Percentiles rank a stretch among this genome's conserved stretches.
These are phyloP conservation scores for Mesodorylaimus sp. DNA, from an alignment of 2,888 invertebrate species.

Conservation along the genomic window DNA sequence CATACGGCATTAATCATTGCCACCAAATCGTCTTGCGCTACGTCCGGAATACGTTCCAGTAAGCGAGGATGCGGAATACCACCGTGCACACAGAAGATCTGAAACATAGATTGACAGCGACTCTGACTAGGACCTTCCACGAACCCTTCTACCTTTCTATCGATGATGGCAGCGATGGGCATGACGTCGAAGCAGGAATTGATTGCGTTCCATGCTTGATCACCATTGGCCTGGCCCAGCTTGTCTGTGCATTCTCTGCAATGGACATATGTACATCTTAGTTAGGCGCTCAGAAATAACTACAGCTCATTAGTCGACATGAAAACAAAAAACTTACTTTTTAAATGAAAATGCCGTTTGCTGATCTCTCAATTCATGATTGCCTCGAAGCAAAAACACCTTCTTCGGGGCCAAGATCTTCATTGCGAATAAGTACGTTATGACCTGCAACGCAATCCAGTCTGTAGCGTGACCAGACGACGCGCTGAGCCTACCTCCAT, in stretches of 20 bases:
- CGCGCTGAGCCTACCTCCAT: not conserved
- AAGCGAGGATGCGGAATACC: constrained; percentile 53
- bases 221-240: constrained; percentile 47
- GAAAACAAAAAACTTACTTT: constrained; percentile 36
- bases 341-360: constrained; percentile 55
- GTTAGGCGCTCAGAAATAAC: not conserved
- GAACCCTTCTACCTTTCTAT: constrained; percentile 41
- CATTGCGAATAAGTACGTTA: constrained; percentile 50
- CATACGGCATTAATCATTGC: not conserved
- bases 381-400: constrained; percentile 48
- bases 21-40: not conserved
- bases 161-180: constrained; percentile 54
- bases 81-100: constrained; percentile 59
- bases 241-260: constrained; percentile 48
- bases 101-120: constrained; percentile 12
- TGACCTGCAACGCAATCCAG: constrained; percentile 33
- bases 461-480: not conserved
- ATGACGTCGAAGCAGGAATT: constrained; percentile 52
- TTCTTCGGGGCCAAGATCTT: constrained; percentile 49
- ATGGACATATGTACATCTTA: not conserved
- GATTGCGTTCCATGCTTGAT: constrained; percentile 48
- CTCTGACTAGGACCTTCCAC: not conserved
- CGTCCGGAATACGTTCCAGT: constrained; percentile 30
- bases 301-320: too few relatives aligned
- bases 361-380: constrained; percentile 54